phyloP scores from a whole-genome alignment of 1,140 invertebrate species.

The Drosophila bocki region DNA sequence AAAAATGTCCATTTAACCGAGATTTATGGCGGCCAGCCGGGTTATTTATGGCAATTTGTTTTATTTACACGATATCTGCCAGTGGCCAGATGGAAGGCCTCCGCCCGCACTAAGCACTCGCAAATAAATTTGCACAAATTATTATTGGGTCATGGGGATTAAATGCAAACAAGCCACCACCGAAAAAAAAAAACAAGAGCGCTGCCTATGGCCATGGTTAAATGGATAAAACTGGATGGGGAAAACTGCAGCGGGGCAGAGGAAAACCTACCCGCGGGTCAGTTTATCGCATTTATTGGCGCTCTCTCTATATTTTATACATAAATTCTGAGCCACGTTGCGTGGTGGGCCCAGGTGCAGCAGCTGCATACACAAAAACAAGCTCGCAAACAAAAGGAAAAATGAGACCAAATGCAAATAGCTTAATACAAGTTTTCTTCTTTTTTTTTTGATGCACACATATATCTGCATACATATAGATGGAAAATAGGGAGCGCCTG shows the following conservation, averaged over 20 bases:
- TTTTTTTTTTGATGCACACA: slow-evolving; percentile 12
- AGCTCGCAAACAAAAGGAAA: slow-evolving; percentile 26
- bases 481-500: slow-evolving; percentile 26
- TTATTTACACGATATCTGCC: slow-evolving; percentile 81
- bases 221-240: slow-evolving; percentile 52
- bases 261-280: slow-evolving; percentile 47
- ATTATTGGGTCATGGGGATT: slow-evolving; percentile 76
- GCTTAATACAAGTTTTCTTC: slow-evolving; percentile 65
- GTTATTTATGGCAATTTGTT: slow-evolving; percentile 84
- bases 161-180: slow-evolving; percentile 55
- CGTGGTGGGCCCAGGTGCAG: slow-evolving; percentile 51
- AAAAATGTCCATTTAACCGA: slow-evolving; percentile 83
- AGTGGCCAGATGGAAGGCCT: slow-evolving; percentile 61
- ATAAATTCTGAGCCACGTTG: slow-evolving; percentile 64
- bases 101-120: slow-evolving; percentile 65
- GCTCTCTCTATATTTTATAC: slow-evolving; percentile 68
- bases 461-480: slow-evolving; percentile 37
- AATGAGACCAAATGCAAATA: slow-evolving; percentile 60
- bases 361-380: slow-evolving; percentile 45
- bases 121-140: slow-evolving; percentile 83
- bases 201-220: slow-evolving; percentile 46
- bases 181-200: slow-evolving; percentile 25
- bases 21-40: slow-evolving; percentile 77
- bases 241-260: background rate
- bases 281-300: slow-evolving; percentile 78